These are phyloP conservation scores for Nothoprocta pentlandii DNA, from an alignment of 2,113 vertebrate genomes.

Conservation along the genomic window DNA sequence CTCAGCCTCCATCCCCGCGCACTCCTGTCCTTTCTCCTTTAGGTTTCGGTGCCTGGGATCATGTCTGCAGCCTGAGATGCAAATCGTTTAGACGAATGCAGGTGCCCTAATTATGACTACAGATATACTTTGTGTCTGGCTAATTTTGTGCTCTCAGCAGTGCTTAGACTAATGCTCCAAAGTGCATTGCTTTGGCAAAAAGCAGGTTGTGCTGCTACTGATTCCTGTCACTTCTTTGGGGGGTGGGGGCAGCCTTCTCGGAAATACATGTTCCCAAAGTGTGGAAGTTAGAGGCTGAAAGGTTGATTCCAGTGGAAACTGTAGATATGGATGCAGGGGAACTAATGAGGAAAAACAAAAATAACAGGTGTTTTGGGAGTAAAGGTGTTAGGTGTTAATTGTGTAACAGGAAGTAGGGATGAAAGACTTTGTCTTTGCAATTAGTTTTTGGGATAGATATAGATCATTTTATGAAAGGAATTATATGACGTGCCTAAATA, in stretches of 20 bases:
- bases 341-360: not conserved
- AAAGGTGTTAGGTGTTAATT: not conserved
- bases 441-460: not conserved
- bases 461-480: not conserved
- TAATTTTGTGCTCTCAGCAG: not conserved
- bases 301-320: not conserved
- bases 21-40: not conserved
- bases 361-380: not conserved
- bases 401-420: not conserved
- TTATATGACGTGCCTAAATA: not conserved
- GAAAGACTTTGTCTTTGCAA: not conserved
- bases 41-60: slow-evolving; percentile 96
- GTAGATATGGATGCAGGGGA: not conserved
- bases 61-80: slow-evolving; percentile 88
- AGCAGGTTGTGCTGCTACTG: not conserved
- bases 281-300: not conserved
- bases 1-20: not conserved
- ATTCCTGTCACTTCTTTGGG: not conserved
- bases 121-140: not conserved
- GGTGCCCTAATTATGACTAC: slow-evolving; percentile 74
- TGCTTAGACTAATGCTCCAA: not conserved
- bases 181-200: not conserved
- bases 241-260: not conserved
- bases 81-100: slow-evolving; percentile 95
- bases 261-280: not conserved